Evolutionary conservation across 2,888 invertebrate genomes (phyloP).

Genomic region (Amblyteles armatorius): DNA sequence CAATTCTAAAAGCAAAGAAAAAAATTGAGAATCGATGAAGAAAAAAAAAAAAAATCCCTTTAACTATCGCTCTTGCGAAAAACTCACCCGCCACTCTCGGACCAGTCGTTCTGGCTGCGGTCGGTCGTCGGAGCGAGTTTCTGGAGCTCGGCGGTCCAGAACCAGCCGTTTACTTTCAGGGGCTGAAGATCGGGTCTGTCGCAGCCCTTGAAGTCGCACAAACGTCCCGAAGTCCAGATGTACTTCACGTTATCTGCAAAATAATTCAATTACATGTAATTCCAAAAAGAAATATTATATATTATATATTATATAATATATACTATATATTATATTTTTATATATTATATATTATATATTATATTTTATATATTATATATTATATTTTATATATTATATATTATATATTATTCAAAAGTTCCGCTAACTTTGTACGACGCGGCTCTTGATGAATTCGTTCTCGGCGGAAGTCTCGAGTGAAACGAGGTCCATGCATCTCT

Average conservation of each 20-base stretch:
- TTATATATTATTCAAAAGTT: not conserved
- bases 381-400: constrained; percentile 3
- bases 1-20: constrained; percentile 85
- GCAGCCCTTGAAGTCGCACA: constrained; percentile 96
- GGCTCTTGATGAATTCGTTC: constrained; percentile 94
- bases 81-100: constrained; percentile 90
- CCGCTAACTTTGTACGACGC: constrained; percentile 90
- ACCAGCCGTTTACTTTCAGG: constrained; percentile 94
- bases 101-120: constrained; percentile 95
- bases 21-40: not conserved
- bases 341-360: constrained; percentile 14
- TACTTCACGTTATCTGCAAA: constrained; percentile 89
- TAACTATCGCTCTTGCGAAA: constrained; percentile 2
- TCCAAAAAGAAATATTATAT: not conserved
- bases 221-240: constrained; percentile 96
- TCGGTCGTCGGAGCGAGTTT: constrained; percentile 94
- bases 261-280: not conserved
- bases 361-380: not conserved
- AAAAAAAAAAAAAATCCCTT: no score
- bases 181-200: constrained; percentile 94
- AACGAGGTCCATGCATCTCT: constrained; percentile 95
- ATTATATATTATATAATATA: not conserved
- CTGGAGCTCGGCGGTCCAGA: constrained; percentile 95
- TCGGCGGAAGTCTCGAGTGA: constrained; percentile 94
- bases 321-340: not conserved